phyloP scores from a whole-genome alignment of 2,797 vertebrate genomes.

The Rhodeus uyekii region DNA sequence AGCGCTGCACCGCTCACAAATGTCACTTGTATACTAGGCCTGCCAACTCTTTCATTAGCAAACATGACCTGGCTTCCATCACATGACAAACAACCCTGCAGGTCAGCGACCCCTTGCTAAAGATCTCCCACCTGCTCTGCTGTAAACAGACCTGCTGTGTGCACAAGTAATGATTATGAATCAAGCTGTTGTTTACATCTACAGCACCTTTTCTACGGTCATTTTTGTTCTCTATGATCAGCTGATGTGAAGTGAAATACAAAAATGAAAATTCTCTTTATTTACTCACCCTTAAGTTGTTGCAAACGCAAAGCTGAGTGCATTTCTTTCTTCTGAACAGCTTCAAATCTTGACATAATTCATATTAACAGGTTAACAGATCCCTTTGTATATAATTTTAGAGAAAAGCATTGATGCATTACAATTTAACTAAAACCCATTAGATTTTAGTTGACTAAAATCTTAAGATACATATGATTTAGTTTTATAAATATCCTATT shows the following conservation, averaged over 20 bases:
- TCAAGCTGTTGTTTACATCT: constrained; percentile 27
- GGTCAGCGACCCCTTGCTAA: constrained; percentile 27
- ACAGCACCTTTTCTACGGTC: background rate
- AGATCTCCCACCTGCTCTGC: constrained; percentile 43
- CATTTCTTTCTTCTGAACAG: no score
- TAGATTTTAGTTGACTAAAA: no score
- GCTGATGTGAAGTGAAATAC: background rate
- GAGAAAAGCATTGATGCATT: no score
- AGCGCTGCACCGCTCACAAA: constrained; percentile 45
- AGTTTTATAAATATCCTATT: no score
- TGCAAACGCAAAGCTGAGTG: no score
- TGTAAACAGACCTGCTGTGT: constrained; percentile 33
- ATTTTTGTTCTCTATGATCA: background rate
- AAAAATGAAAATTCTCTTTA: no score
- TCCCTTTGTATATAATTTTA: no score
- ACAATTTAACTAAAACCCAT: no score
- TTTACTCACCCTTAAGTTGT: no score
- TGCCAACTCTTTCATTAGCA: constrained; percentile 57
- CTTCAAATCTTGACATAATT: no score
- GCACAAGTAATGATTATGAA: constrained; percentile 13
- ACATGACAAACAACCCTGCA: constrained; percentile 42
- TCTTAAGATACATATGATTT: no score
- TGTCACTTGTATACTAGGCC: constrained; percentile 38
- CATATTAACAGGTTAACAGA: no score
- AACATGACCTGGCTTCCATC: constrained; percentile 46